Percentiles rank a stretch among this genome's conserved stretches.
These are phyloP conservation scores for Liodrosophila aerea DNA, from an alignment of 2,888 invertebrate genomes.

Conservation along the genomic window DNA sequence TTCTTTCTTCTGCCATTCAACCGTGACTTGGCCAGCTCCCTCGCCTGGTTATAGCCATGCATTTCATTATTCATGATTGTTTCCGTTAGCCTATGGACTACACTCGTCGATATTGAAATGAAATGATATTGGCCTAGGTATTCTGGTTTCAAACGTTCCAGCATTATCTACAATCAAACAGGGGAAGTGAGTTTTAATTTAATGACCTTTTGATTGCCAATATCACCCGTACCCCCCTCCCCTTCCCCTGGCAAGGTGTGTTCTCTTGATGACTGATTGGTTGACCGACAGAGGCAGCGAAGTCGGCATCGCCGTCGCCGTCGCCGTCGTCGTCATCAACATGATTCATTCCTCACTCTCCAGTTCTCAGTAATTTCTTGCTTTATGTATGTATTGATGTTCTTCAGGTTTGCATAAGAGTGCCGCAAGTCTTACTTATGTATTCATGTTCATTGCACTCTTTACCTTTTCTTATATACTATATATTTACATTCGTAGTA, in stretches of 20 bases:
- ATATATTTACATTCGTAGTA: background rate
- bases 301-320: slow-evolving; percentile 4
- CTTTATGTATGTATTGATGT: slow-evolving; percentile 20
- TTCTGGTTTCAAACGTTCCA: slow-evolving; percentile 15
- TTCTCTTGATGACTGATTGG: slow-evolving; percentile 53
- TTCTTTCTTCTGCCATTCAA: slow-evolving; percentile 52
- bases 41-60: slow-evolving; percentile 56
- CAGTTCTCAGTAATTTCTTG: slow-evolving; percentile 51
- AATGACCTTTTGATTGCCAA: slow-evolving; percentile 52
- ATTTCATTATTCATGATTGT: slow-evolving; percentile 69
- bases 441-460: background rate
- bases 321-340: slow-evolving; percentile 39
- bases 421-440: slow-evolving; percentile 4
- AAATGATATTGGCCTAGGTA: slow-evolving; percentile 6
- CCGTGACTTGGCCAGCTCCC: slow-evolving; percentile 48
- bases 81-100: slow-evolving; percentile 66
- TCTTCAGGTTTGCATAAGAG: slow-evolving; percentile 31
- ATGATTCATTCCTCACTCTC: slow-evolving; percentile 31
- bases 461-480: background rate
- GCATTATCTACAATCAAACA: slow-evolving; percentile 25
- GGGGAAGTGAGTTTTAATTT: slow-evolving; percentile 62
- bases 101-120: slow-evolving; percentile 2
- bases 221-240: background rate
- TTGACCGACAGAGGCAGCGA: slow-evolving; percentile 23
- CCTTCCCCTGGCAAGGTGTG: slow-evolving; percentile 58